Evolutionary conservation across 2,888 invertebrate genomes (phyloP), one percentile per base, ranked within the genome.

Genomic region (Zeuzera pyrina): DNA sequence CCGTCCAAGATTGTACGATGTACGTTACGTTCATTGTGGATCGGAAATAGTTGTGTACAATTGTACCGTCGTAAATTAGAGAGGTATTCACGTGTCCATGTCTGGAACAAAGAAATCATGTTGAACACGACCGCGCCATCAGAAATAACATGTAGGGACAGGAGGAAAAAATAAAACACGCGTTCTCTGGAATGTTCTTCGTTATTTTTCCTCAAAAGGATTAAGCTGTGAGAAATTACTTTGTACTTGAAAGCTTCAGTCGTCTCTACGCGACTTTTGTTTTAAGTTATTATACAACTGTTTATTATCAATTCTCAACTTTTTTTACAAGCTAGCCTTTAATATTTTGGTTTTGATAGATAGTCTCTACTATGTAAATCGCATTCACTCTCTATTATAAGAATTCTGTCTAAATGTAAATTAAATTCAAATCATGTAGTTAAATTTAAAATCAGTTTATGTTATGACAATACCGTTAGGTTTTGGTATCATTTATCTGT

Each of bases 91-190:
- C 45, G 44, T 47, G 42, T 45, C 45, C 49, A 48, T 48, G 44
- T 44, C 42, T 49, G 45, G 53, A 60, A 67, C 63, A 68, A 67
- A 63, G 60, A 65, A 65, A 57, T 62, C 49, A 58, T 59, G 59
- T 57, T 57, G 42, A 49, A 39, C n/a, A n/a, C 45, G 39, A 40
- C 47, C 42, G 43, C 39, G 42, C 48, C 47, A 50, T 57, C 62
- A 60, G 50, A 68, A 72, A 67, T 62, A 64, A 61, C 55, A 35
- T 49, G 44, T 52, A 57, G 46, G 51, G 42, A 45, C 52, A 42
- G 42, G 31, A 42, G 45, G 48, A 55, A 54, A 64, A 49, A 60
- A 59, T 52, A 63, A 64, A 64, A 57, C 56, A 60, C 56, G 46
- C 49, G 38, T 47, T 52, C 55, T 50, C 53, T 53, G 59, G 70